A percentile compares a stretch with the other conserved stretches of the same genome.
Evolutionary conservation across 2,888 invertebrate genomes (phyloP).

Genomic region (Pseudococcus longispinus): DNA sequence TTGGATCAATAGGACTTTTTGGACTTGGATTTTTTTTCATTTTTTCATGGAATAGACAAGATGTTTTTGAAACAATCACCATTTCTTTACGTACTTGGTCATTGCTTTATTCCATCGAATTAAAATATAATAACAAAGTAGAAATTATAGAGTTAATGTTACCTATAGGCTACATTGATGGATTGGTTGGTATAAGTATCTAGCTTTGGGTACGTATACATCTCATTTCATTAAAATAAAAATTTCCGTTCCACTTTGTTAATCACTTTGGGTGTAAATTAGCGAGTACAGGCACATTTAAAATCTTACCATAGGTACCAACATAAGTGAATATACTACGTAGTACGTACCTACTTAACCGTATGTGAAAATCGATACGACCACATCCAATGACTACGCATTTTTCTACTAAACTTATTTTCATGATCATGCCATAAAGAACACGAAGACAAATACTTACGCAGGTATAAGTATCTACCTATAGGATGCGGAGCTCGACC

Average conservation of each 20-base stretch:
- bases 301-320: background rate
- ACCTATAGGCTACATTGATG: background rate
- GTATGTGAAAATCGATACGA: conserved; percentile 16
- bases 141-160: background rate
- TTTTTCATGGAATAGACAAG: too few species aligned
- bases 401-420: background rate
- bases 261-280: background rate
- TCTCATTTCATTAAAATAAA: conserved; percentile 20
- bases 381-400: background rate
- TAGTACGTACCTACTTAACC: background rate
- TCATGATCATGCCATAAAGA: background rate
- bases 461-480: background rate
- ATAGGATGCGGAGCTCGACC: background rate
- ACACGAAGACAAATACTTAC: background rate
- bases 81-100: too few species aligned
- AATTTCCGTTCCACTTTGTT: background rate
- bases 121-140: too few species aligned
- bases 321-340: background rate
- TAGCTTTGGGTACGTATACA: background rate
- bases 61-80: too few species aligned
- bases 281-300: background rate
- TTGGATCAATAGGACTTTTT: too few species aligned
- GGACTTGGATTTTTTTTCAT: too few species aligned
- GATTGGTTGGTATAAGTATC: background rate
- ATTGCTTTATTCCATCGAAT: too few species aligned